phyloP scores from a whole-genome alignment of 2,113 vertebrate genomes.

The Phoenicopterus ruber region DNA sequence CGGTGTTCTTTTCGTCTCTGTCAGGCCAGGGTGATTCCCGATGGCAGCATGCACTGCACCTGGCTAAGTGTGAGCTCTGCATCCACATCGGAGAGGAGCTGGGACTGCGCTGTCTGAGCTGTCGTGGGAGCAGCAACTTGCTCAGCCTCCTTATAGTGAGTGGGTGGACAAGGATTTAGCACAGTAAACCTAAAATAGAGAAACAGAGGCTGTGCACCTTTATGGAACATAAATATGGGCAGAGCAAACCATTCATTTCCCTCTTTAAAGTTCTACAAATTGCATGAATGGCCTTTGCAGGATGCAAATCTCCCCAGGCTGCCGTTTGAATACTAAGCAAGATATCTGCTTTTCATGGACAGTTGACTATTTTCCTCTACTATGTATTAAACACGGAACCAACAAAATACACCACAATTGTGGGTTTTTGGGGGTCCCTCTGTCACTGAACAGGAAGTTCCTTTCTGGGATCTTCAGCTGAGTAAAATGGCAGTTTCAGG shows the following conservation, averaged over 20 bases:
- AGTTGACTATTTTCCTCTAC: background rate
- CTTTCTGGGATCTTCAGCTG: background rate
- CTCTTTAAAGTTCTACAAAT: background rate
- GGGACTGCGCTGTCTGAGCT: background rate
- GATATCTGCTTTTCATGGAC: background rate
- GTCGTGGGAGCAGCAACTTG: background rate
- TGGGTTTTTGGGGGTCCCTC: background rate
- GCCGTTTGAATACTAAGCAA: background rate
- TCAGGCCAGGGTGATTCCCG: background rate
- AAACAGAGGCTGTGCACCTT: background rate
- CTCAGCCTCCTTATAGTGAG: background rate
- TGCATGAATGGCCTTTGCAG: background rate
- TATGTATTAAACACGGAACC: background rate
- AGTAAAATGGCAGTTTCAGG: background rate
- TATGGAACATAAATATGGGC: background rate
- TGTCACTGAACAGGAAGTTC: background rate
- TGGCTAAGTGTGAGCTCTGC: background rate
- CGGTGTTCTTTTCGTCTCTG: background rate
- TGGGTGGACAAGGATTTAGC: background rate
- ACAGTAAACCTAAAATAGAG: background rate
- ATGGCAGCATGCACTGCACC: background rate
- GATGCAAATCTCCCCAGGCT: background rate
- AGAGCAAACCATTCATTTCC: background rate
- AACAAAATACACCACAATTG: background rate
- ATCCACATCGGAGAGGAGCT: rapidly evolving